phyloP scores from a whole-genome alignment of 1,140 invertebrate genomes.

The Streblospio benedicti region DNA sequence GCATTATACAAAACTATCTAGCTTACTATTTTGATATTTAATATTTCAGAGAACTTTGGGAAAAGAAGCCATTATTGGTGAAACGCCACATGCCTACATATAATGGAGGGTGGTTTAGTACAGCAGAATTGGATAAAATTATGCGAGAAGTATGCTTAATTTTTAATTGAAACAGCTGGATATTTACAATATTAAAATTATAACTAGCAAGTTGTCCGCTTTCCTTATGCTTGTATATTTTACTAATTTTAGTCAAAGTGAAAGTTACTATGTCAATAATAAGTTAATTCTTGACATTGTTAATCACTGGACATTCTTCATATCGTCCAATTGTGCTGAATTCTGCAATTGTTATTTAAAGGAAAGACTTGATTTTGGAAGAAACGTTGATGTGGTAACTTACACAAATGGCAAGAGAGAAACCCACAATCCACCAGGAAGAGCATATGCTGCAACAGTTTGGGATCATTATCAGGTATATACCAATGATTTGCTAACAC shows the following conservation, averaged over 20 bases:
- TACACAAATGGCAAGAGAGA: conserved; percentile 69
- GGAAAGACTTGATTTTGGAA: conserved; percentile 67
- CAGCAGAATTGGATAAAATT: conserved; percentile 66
- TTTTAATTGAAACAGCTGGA: too few species aligned
- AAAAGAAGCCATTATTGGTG: conserved; percentile 68
- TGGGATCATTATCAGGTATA: conserved; percentile 75
- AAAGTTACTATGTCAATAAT: background rate
- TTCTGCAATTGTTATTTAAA: conserved; percentile 33
- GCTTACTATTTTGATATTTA: too few species aligned
- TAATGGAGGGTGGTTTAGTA: conserved; percentile 66
- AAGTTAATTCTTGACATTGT: background rate
- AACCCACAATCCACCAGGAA: conserved; percentile 75
- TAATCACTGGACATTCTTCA: background rate
- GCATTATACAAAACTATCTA: too few species aligned
- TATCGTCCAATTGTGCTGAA: background rate
- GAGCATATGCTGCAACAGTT: conserved; percentile 62
- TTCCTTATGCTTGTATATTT: background rate
- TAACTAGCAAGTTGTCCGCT: background rate
- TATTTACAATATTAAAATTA: too few species aligned
- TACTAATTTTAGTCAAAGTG: background rate
- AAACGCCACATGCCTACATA: conserved; percentile 58
- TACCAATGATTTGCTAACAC: background rate
- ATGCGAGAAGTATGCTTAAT: conserved; percentile 51
- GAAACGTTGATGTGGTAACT: conserved; percentile 83
- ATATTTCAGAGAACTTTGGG: conserved; percentile 56